phyloP scores from a whole-genome alignment of 2,888 invertebrate genomes.

The Himalopsyche anomala region DNA sequence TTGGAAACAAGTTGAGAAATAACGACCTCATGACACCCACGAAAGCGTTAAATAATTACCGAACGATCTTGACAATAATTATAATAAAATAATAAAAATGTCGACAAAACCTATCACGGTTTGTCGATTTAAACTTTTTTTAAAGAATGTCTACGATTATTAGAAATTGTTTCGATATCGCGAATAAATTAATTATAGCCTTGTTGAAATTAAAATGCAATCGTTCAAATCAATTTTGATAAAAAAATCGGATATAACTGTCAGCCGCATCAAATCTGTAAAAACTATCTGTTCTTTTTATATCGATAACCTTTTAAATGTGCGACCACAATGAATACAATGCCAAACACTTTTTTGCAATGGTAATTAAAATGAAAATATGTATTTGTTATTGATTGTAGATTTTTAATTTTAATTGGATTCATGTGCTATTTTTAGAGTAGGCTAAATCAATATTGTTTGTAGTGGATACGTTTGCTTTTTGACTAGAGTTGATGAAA shows the following conservation, averaged over 20 bases:
- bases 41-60: background rate
- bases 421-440: too few relatives aligned
- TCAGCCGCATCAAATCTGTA: too few relatives aligned
- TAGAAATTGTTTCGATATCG: background rate
- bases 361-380: too few relatives aligned
- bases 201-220: background rate
- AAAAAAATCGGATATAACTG: background rate
- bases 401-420: too few relatives aligned
- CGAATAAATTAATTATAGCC: background rate
- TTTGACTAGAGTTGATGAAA: too few relatives aligned
- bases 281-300: background rate
- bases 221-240: background rate
- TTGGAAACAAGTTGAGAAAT: background rate
- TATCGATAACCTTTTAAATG: background rate
- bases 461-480: too few relatives aligned
- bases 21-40: background rate
- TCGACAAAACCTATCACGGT: background rate
- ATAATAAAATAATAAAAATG: slow-evolving; percentile 1
- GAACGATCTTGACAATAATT: slow-evolving; percentile 10
- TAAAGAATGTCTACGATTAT: background rate
- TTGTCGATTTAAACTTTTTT: background rate
- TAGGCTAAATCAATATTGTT: too few relatives aligned
- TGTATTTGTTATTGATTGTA: too few relatives aligned
- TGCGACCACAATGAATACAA: background rate
- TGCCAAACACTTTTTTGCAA: too few relatives aligned